Base-by-base conservation (phyloP, 64 coral and sea anemone species). In the Dendrophyllia cribrosa region DNA sequence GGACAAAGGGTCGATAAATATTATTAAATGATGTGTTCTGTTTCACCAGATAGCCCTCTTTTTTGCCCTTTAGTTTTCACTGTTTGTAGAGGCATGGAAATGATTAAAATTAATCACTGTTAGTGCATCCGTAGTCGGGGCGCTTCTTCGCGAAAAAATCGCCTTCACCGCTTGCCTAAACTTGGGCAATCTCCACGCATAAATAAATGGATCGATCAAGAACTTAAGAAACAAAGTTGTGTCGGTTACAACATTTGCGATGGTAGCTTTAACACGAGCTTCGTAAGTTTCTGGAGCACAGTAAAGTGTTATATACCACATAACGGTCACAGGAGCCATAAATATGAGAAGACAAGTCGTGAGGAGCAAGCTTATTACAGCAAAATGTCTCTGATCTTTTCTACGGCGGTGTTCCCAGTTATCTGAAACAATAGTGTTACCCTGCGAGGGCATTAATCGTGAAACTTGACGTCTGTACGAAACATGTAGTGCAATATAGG, bases 161-260 rank as follows among this genome's bases (percentile, higher is more conserved):
- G 44, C 80, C 0, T 61, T 61, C 22, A 96, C 53, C 6, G 94
- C 89, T 26, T 69, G 53, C 23, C 94, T 60, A 51, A 92, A 96
- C 70, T 92, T 92, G 6, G 84, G 85, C 9, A 91, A 68, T 22
- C 94, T 51, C 83, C 82, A 88, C 21, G 88, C 94, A 26, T 96
- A 96, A 16, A 96, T 92, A 21, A 96, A 96, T 7, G 94, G 94
- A 24, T 96, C 94, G 14, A 96, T 88, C 1, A 96, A 70, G 76
- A 92, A 96, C 76, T 92, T 96, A 9, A 96, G 73, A 70, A 85
- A 96, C 15, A 96, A 77, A 43, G 72, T 92, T 6, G 90, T 53
- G 68, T 96, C 90, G 1, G 88, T 49, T 48, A 88, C 23, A 12
- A 92, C 66, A 66, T 70, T 92, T 6, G 89, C 84, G 20, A 96